A percentile compares a stretch with the other conserved stretches of the same genome.
Evolutionary conservation across 2,888 invertebrate species (phyloP).

Genomic region (Caenorhabditis doughertyi): DNA sequence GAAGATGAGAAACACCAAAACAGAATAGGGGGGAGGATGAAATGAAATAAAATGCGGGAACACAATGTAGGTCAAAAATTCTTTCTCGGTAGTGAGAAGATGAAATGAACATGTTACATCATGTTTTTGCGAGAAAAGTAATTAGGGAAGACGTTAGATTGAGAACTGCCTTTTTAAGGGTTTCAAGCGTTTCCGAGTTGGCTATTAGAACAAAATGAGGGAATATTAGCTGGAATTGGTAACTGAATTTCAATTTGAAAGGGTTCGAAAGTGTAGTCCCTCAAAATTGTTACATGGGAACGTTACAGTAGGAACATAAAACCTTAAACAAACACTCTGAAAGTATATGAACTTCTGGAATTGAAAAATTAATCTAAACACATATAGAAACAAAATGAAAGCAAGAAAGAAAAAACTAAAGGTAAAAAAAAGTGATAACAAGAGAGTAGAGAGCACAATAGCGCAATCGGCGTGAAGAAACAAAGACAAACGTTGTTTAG

Average conservation of each 20-base stretch:
- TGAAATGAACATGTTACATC: conserved; percentile 33
- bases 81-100: conserved; percentile 10
- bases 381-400: too few relatives aligned
- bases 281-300: too few relatives aligned
- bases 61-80: conserved; percentile 53
- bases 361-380: too few relatives aligned
- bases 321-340: too few relatives aligned
- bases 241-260: too few relatives aligned
- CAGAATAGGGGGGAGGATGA: neutral
- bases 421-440: conserved; percentile 53
- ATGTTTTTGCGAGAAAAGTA: neutral
- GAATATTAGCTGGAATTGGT: too few relatives aligned
- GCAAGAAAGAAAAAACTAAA: conserved; percentile 2
- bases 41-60: conserved; percentile 33
- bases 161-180: neutral
- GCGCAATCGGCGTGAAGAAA: conserved; percentile 43
- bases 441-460: conserved; percentile 28
- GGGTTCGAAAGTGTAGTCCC: too few relatives aligned
- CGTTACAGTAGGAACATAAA: too few relatives aligned
- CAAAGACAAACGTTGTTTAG: conserved; percentile 56
- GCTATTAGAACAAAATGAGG: too few relatives aligned
- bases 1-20: conserved; percentile 20
- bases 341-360: too few relatives aligned
- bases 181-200: too few relatives aligned
- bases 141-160: neutral